Percentiles rank a stretch among this genome's conserved stretches.
Conservation (phyloP, 1,140 invertebrate genomes). For the Bombus confusus region DNA sequence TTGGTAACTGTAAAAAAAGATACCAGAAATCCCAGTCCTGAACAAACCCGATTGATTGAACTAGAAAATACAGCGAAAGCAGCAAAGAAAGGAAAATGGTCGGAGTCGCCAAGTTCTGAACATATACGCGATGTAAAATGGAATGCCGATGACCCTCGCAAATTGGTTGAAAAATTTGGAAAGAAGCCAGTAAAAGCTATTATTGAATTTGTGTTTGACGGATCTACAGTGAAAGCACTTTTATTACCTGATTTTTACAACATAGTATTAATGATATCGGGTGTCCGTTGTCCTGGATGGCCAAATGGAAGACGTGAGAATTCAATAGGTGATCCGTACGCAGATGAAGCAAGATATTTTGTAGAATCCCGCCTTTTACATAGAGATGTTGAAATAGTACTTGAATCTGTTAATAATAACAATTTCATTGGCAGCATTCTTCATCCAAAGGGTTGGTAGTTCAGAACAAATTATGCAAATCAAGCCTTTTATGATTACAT, state of each 20-base stretch:
- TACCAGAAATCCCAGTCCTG: constrained; percentile 86
- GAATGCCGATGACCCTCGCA: constrained; percentile 91
- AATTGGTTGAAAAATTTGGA: constrained; percentile 91
- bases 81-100: constrained; percentile 94
- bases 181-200: constrained; percentile 92
- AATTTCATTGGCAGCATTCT: constrained; percentile 97
- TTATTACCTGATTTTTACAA: constrained; percentile 94
- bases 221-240: constrained; percentile 95
- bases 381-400: constrained; percentile 94
- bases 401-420: constrained; percentile 96
- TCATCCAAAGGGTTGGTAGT: constrained; percentile 90
- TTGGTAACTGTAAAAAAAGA: constrained; percentile 92
- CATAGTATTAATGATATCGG: constrained; percentile 96
- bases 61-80: constrained; percentile 95
- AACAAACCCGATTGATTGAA: constrained; percentile 88
- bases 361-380: constrained; percentile 96
- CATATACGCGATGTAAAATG: constrained; percentile 94
- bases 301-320: constrained; percentile 83
- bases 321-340: constrained; percentile 85
- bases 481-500: neutral
- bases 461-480: neutral
- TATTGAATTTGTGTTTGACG: constrained; percentile 98
- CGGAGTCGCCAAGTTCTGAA: constrained; percentile 80
- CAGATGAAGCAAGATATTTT: constrained; percentile 94
- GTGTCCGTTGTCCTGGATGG: constrained; percentile 92